Evolutionary conservation across 2,797 vertebrate genomes (phyloP).

Genomic region (Adelosebastes latens): DNA sequence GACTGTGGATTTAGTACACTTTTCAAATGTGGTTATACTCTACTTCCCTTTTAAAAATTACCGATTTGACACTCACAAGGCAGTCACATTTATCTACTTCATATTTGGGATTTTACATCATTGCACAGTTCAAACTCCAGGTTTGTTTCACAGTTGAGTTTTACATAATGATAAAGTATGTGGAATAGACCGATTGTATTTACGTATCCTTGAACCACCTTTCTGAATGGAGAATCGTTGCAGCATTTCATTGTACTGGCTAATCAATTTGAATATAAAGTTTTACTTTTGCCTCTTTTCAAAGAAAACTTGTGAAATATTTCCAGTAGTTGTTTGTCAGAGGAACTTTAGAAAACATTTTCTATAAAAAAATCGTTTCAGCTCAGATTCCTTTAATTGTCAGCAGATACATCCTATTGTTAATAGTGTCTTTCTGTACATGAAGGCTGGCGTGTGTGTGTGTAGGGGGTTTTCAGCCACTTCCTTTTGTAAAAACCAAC

Average conservation of each 20-base stretch:
- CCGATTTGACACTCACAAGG: neutral
- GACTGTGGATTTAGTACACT: too few species aligned
- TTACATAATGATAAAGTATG: neutral
- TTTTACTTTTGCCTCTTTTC: neutral
- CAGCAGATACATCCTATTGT: slow-evolving; percentile 34
- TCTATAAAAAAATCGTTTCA: slow-evolving; percentile 34
- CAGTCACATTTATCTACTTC: neutral
- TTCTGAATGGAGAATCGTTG: neutral
- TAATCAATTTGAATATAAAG: neutral
- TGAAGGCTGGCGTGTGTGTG: slow-evolving; percentile 23
- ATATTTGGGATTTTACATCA: neutral
- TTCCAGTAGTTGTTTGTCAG: neutral
- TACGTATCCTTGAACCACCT: neutral
- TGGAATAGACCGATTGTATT: neutral
- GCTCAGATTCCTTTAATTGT: slow-evolving; percentile 30
- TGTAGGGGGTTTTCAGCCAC: slow-evolving; percentile 69
- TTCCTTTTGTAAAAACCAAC: slow-evolving; percentile 71
- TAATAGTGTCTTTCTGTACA: slow-evolving; percentile 35
- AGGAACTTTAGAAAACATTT: slow-evolving; percentile 20
- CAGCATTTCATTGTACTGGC: neutral
- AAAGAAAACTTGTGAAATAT: neutral
- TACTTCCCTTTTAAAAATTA: neutral
- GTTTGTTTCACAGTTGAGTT: neutral
- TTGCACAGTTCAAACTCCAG: neutral
- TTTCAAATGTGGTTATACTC: neutral